Evolutionary conservation across 1,140 invertebrate genomes (phyloP).

Genomic region (Mercenaria mercenaria): DNA sequence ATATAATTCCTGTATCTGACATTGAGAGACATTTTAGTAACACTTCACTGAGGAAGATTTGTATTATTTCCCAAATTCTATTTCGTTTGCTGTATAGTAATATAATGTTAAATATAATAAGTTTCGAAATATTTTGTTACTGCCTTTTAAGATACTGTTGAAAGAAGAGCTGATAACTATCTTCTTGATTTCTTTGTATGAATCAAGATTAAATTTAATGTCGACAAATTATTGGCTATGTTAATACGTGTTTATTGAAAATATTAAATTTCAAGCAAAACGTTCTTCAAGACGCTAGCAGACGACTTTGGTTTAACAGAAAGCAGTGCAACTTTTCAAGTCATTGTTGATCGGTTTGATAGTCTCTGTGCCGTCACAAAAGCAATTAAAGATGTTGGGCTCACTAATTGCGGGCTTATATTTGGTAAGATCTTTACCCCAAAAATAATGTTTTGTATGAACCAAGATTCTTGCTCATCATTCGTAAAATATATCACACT

Average conservation of each 20-base stretch:
- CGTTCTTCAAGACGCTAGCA: background rate
- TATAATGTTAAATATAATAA: too few relatives aligned
- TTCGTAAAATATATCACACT: too few relatives aligned
- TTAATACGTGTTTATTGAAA: background rate
- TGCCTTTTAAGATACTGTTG: background rate
- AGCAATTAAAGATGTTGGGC: constrained; percentile 83
- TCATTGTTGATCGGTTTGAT: constrained; percentile 64
- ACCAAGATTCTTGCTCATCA: too few relatives aligned
- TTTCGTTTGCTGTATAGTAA: too few relatives aligned
- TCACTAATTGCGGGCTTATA: constrained; percentile 85
- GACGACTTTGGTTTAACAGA: background rate
- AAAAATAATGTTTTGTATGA: too few relatives aligned
- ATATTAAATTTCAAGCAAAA: background rate
- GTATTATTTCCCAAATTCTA: too few relatives aligned
- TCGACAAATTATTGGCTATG: background rate
- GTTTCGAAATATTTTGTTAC: too few relatives aligned
- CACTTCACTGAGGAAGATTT: too few relatives aligned
- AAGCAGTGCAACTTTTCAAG: background rate
- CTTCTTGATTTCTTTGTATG: background rate
- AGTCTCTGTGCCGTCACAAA: constrained; percentile 80
- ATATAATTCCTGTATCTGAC: too few relatives aligned
- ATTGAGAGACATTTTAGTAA: too few relatives aligned
- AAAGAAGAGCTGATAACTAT: background rate
- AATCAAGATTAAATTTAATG: background rate
- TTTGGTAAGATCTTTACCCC: constrained; percentile 75